Conservation (phyloP, 2,797 vertebrate genomes). For the Rhynchotus rufescens region DNA sequence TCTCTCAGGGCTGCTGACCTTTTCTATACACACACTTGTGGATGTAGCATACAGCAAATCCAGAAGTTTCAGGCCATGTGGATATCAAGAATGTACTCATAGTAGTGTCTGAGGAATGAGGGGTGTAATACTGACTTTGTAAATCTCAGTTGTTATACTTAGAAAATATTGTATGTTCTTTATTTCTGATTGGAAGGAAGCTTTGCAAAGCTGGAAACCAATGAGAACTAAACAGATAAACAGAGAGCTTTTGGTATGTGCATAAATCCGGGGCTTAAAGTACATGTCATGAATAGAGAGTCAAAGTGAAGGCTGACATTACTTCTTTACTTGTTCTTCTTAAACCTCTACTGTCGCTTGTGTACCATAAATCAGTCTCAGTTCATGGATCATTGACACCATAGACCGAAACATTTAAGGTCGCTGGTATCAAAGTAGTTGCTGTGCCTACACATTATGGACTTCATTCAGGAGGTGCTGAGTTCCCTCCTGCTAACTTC, state of each 20-base stretch:
- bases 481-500: not conserved
- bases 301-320: not conserved
- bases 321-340: slow-evolving; percentile 17
- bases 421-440: not conserved
- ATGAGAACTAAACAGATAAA: not conserved
- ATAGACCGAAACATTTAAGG: slow-evolving; percentile 21
- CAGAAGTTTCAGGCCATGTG: not conserved
- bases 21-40: not conserved
- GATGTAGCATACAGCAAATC: not conserved
- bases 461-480: not conserved
- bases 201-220: not conserved
- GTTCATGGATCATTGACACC: slow-evolving; percentile 24
- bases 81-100: not conserved
- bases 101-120: not conserved
- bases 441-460: not conserved
- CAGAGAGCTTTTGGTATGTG: accelerated
- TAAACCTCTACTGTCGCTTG: not conserved
- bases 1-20: not conserved
- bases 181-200: not conserved
- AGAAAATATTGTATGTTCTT: not conserved
- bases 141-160: not conserved
- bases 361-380: slow-evolving; percentile 27
- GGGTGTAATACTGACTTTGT: not conserved
- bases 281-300: not conserved
- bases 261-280: not conserved